These are phyloP conservation scores for Lemur catta DNA, from an alignment of 2,797 vertebrate genomes.

Conservation along the genomic window DNA sequence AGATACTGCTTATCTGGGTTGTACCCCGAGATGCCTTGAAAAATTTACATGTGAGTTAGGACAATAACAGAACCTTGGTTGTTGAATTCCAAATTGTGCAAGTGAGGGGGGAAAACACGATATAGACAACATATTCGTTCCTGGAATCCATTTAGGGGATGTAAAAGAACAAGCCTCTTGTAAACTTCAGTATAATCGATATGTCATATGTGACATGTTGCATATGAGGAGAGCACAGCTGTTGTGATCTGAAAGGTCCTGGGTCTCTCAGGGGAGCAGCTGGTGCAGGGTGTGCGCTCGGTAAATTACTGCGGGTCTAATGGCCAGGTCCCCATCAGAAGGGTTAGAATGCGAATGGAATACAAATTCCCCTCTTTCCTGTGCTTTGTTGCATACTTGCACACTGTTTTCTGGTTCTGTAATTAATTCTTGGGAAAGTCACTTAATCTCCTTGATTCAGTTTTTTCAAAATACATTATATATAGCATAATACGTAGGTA, in stretches of 20 bases:
- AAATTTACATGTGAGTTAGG: not conserved
- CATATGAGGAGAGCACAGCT: not conserved
- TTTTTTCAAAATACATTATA: not conserved
- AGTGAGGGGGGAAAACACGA: not conserved
- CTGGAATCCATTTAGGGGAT: not conserved
- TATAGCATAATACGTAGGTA: not conserved
- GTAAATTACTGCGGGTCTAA: not conserved
- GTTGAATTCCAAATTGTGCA: not conserved
- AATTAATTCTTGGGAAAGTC: not conserved
- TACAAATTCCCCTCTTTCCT: not conserved
- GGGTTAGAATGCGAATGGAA: not conserved
- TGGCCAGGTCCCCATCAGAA: not conserved
- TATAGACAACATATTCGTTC: not conserved
- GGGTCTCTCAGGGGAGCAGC: not conserved
- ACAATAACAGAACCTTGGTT: not conserved
- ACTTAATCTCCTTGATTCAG: slow-evolving; percentile 22
- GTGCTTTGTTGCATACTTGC: not conserved
- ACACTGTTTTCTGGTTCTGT: not conserved
- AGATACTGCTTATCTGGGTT: not conserved
- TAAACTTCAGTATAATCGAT: not conserved
- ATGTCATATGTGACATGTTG: not conserved
- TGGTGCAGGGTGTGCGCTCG: not conserved
- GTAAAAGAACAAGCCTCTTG: not conserved
- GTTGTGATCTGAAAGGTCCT: not conserved
- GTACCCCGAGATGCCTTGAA: not conserved